Evolutionary conservation across 2,888 invertebrate genomes (phyloP).

Genomic region (Cecidostiba fungosa): DNA sequence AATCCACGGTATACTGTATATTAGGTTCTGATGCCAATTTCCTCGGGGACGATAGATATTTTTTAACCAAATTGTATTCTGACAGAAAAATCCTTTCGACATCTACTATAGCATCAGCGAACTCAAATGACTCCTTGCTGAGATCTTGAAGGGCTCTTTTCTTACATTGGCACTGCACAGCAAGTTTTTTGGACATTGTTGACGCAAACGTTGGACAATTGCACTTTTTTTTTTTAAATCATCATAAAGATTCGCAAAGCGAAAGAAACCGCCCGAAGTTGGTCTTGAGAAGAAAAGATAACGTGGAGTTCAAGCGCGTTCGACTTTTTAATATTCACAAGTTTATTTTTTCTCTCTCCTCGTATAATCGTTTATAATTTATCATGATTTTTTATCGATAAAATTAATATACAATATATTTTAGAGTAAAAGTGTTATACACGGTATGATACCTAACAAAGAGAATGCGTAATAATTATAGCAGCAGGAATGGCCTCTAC

Average conservation of each 20-base stretch:
- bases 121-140: constrained; percentile 53
- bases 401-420: constrained; percentile 80
- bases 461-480: constrained; percentile 76
- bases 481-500: constrained; percentile 79
- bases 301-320: constrained; percentile 56
- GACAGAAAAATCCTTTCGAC: constrained; percentile 54
- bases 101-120: constrained; percentile 43
- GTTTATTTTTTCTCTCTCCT: constrained; percentile 69
- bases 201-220: constrained; percentile 58
- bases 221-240: constrained; percentile 58
- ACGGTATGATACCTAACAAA: constrained; percentile 77
- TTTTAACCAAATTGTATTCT: constrained; percentile 58
- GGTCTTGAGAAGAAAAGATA: constrained; percentile 58
- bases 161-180: constrained; percentile 58
- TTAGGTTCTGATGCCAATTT: constrained; percentile 66
- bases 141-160: constrained; percentile 59
- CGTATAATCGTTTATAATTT: constrained; percentile 77
- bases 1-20: constrained; percentile 67
- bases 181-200: constrained; percentile 54
- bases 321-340: constrained; percentile 70
- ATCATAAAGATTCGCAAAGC: constrained; percentile 50
- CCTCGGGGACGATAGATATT: constrained; percentile 32
- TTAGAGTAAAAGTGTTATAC: constrained; percentile 78
- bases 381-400: constrained; percentile 76
- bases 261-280: constrained; percentile 57